Conservation (phyloP, 2,888 invertebrate genomes). For the Harpalus rubripes region DNA sequence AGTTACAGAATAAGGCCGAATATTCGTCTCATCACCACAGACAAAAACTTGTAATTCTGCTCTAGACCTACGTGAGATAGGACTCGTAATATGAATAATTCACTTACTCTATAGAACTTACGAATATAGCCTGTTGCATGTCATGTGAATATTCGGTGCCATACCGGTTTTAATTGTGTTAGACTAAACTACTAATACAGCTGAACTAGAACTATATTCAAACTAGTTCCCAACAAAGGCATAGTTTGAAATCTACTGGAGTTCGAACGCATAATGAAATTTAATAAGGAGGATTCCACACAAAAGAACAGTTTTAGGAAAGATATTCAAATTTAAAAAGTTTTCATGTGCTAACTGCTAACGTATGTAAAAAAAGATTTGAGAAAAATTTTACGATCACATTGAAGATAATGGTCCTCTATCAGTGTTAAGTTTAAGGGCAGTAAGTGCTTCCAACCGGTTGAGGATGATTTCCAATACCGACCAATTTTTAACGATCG, state of each 20-base stretch:
- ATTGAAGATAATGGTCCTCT: too few species aligned
- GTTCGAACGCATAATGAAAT: background rate
- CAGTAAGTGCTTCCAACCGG: too few species aligned
- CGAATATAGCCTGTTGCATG: constrained; percentile 40
- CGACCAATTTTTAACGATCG: too few species aligned
- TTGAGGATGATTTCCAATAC: too few species aligned
- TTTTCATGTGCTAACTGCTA: background rate
- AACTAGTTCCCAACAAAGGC: constrained; percentile 24
- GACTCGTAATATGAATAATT: constrained; percentile 27
- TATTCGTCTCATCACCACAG: too few species aligned
- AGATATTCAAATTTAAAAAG: background rate
- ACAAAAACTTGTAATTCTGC: background rate
- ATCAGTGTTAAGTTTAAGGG: too few species aligned
- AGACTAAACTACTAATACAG: background rate
- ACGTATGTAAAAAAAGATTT: too few species aligned
- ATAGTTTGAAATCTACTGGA: constrained; percentile 21
- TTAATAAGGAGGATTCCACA: background rate
- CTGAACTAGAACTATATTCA: constrained; percentile 13
- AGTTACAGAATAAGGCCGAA: too few species aligned
- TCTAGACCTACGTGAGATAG: background rate
- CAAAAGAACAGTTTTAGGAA: background rate
- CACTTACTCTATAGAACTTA: background rate
- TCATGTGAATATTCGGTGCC: constrained; percentile 13
- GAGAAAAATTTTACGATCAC: too few species aligned
- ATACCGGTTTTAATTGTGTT: constrained; percentile 44